Percentiles rank a stretch among this genome's conserved stretches.
phyloP scores from a whole-genome alignment of 2,797 vertebrate species.

The Lepus oiostolus region DNA sequence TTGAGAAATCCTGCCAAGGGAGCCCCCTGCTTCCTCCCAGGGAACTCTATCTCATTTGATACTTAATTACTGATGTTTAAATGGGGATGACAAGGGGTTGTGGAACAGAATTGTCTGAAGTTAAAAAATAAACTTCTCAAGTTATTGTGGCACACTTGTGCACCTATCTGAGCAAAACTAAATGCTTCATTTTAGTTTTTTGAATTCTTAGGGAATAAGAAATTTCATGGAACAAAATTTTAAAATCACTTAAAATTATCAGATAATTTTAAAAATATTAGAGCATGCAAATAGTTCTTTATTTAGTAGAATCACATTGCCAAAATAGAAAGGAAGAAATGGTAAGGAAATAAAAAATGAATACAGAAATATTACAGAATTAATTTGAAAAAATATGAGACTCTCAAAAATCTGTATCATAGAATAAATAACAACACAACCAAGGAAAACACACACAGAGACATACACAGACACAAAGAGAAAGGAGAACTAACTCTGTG shows the following conservation, averaged over 20 bases:
- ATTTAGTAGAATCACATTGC: slow-evolving; percentile 35
- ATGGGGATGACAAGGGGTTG: not conserved
- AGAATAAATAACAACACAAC: not conserved
- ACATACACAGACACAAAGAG: not conserved
- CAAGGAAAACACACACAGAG: not conserved
- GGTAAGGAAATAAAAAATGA: slow-evolving; percentile 9
- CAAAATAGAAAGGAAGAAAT: slow-evolving; percentile 6
- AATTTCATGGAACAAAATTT: not conserved
- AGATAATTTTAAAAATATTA: slow-evolving; percentile 49
- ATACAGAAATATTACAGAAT: not conserved
- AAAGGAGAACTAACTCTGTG: not conserved
- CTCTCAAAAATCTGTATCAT: not conserved
- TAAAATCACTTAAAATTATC: slow-evolving; percentile 26
- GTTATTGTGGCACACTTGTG: not conserved
- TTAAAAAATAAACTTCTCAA: slow-evolving; percentile 40
- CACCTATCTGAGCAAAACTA: not conserved
- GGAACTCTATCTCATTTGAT: not conserved
- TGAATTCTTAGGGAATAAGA: not conserved
- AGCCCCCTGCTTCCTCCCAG: not conserved
- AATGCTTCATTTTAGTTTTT: not conserved
- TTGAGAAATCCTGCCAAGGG: not conserved
- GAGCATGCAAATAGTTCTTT: not conserved
- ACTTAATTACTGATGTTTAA: slow-evolving; percentile 4
- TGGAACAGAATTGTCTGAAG: not conserved
- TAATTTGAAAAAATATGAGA: not conserved